Percentiles rank a stretch among this genome's conserved stretches.
phyloP scores from a whole-genome alignment of 2,113 vertebrate genomes.

The Micromys minutus region DNA sequence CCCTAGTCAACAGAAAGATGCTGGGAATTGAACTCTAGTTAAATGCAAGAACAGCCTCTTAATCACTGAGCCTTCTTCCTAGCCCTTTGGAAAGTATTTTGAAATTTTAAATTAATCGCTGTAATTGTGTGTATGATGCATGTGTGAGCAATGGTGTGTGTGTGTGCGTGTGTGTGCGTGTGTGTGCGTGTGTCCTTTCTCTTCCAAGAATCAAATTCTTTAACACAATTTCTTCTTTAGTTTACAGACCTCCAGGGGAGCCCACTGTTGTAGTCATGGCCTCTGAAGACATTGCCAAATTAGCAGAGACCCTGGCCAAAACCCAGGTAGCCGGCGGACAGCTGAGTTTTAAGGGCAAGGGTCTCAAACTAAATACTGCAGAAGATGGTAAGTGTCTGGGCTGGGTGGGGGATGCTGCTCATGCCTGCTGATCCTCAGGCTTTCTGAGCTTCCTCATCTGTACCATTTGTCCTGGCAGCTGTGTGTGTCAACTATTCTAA shows the following conservation, averaged over 20 bases:
- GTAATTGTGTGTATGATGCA: neutral
- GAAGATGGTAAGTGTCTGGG: slow-evolving; percentile 90
- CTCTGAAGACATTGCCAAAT: slow-evolving; percentile 93
- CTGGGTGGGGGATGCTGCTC: rapidly evolving
- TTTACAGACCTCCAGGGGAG: slow-evolving; percentile 52
- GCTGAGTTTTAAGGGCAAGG: slow-evolving; percentile 96
- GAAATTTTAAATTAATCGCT: neutral
- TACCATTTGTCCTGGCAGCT: neutral
- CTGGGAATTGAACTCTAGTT: neutral
- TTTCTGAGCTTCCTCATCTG: neutral
- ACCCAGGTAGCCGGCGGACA: slow-evolving; percentile 93
- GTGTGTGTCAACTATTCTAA: neutral
- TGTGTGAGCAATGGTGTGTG: neutral
- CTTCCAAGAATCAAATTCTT: neutral
- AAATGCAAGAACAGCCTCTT: neutral
- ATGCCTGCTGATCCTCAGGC: rapidly evolving
- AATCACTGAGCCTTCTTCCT: neutral
- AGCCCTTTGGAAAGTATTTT: neutral
- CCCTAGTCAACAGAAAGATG: neutral
- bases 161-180: neutral
- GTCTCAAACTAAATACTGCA: slow-evolving; percentile 94
- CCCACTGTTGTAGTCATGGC: slow-evolving; percentile 87
- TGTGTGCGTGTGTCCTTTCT: too few species aligned
- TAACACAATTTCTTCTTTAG: neutral
- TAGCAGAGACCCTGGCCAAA: slow-evolving; percentile 94